Percentiles rank a stretch among this genome's conserved stretches.
phyloP scores from a whole-genome alignment of 2,113 vertebrate genomes.

The Lycaon pictus region DNA sequence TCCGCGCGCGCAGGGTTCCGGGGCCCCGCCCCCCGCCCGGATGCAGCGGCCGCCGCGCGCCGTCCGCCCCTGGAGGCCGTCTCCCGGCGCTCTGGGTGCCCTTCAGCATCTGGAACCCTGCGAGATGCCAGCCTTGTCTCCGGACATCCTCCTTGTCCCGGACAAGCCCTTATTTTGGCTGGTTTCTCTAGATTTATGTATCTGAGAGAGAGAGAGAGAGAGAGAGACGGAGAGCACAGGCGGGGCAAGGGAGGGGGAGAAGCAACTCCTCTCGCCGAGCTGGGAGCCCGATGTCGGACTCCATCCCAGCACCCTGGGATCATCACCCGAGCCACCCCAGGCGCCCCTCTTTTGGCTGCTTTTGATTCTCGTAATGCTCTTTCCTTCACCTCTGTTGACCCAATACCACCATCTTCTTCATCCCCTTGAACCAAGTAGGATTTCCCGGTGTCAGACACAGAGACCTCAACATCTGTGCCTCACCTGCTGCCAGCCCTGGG shows the following conservation, averaged over 20 bases:
- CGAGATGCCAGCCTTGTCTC: neutral
- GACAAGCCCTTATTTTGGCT: conserved; percentile 6
- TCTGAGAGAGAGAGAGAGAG: no score
- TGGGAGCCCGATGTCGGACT: no score
- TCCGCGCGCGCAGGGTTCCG: conserved; percentile 77
- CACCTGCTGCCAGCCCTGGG: neutral
- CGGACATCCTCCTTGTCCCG: neutral
- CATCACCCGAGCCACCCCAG: no score
- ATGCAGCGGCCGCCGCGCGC: conserved; percentile 51
- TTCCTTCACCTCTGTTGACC: neutral
- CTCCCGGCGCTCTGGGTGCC: neutral
- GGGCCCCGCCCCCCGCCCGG: neutral
- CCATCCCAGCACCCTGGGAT: no score
- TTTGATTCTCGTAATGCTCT: neutral
- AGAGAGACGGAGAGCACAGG: no score
- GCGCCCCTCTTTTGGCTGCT: neutral
- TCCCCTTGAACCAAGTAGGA: neutral
- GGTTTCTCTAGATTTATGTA: neutral
- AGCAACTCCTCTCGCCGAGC: no score
- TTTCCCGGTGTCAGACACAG: neutral
- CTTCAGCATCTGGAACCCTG: neutral
- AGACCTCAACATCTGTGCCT: neutral
- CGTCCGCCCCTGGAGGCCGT: neutral
- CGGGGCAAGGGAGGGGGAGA: no score
- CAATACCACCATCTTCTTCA: conserved; percentile 12